Base-by-base conservation (phyloP, 2,888 invertebrate species). In the Gibbula magus region DNA sequence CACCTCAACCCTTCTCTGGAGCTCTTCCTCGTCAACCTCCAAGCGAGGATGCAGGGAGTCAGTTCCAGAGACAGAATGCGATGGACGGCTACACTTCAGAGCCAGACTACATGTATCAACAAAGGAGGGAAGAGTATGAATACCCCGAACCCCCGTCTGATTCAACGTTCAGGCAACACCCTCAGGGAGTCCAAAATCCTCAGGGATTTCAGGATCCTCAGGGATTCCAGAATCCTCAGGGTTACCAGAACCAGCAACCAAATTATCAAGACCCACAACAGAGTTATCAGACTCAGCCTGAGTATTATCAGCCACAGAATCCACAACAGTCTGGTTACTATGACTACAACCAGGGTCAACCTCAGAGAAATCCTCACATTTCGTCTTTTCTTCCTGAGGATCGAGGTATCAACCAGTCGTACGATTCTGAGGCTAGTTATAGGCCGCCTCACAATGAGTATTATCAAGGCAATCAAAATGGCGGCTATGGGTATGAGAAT, bases 361-460 rank as follows among this genome's bases (percentile, higher is more conserved):
- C 35, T 10, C 70, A 70, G 35, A 16, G 20, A 20, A 35, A 35
- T 70, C 70, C 32, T 32, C 35, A 70, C 16, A 18, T 35, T 35
- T 70, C 39, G 20, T 85, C 84, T 81, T 84, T 85, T 75, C 85
- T 86, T 76, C 75, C 84, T 22, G 83, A 82, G 5, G 87, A 86
- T 83, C 83, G 32, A 39, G 45, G 45, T 13, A 70, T 70, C 20
- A 29, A 70, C 35, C 70, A 70, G 35, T 70, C 70, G n/a, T 35
- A 70, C 20, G 70, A 70, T 39, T 70, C 70, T 0, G 70, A 70
- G 35, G 16, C 20, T 10, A 61, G 61, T 61, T 61, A 61, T 7
- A 29, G 70, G 5, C 70, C 70, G 13, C 10, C 18, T 32, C 35
- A 70, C 70, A 39, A 39, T 35, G 70, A 70, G 20, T 70, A 70